Evolutionary conservation across 1,140 invertebrate genomes (phyloP), one percentile per base, ranked within the genome.

Genomic region (Drosophila baimaii): DNA sequence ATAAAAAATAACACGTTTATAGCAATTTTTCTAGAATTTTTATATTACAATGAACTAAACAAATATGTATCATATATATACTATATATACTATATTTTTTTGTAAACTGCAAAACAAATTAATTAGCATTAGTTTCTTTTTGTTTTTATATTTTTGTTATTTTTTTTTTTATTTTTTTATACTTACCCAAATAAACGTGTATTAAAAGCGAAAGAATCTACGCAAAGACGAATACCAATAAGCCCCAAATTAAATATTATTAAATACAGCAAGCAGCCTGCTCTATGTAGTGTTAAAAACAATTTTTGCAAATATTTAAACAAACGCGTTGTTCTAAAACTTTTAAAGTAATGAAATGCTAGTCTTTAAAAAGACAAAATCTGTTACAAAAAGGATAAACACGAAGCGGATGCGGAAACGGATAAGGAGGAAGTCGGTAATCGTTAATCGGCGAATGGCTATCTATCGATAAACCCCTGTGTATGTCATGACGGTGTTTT

Each of bases 1-100:
- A 62, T 58, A 35, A 39, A 68, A 46, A 43, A 70, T 61, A 70
- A 66, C 54, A 79, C 77, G 79, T 90, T 81, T 85, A 90, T 90
- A 90, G 86, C 76, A 85, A 86, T 90, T 90, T 81, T 90, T 90
- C 86, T 90, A 90, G 86, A 90, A 90, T 90, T 90, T 90, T 90
- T 90, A 86, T 90, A 90, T 86, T 90, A 85, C 47, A 66, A 76
- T 81, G 69, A 85, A 76, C 73, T 83, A 76, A 65, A 46, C 56
- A 65, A 56, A 71, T 73, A 69, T 81, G 77, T 79, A 75, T 74
- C 62, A 55, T 59, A 79, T 63, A 55, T 58, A 78, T 63, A 77
- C 25, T 56, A 57, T 72, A 66, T 77, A 74, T 77, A 76, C 51
- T 76, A 56, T 43, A 82, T 70, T 79, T 61, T 83, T 79, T 81